These are phyloP conservation scores for Drosophila setifemur DNA, from an alignment of 1,140 invertebrate species.

Conservation along the genomic window DNA sequence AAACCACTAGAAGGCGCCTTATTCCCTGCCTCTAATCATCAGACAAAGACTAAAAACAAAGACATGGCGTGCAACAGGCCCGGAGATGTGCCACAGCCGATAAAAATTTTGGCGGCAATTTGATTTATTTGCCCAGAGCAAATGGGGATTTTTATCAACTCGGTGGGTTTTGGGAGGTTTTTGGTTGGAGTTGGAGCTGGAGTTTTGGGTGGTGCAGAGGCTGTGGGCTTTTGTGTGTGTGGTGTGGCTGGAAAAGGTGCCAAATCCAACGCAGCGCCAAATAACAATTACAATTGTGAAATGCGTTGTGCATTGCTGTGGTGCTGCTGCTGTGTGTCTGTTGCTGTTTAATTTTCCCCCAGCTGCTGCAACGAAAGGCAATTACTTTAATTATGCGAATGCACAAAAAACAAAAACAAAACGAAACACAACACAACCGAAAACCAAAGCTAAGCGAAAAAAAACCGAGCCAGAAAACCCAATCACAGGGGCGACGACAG, in stretches of 20 bases:
- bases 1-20: not conserved
- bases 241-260: slow-evolving; percentile 20
- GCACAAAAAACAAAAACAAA: slow-evolving; percentile 31
- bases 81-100: slow-evolving; percentile 22
- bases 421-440: slow-evolving; percentile 40
- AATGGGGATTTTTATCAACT: slow-evolving; percentile 34
- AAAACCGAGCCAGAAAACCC: slow-evolving; percentile 5
- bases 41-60: slow-evolving; percentile 1
- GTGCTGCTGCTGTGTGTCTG: slow-evolving; percentile 18
- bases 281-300: slow-evolving; percentile 58
- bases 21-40: slow-evolving; percentile 19
- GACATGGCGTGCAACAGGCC: slow-evolving; percentile 5
- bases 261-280: slow-evolving; percentile 39
- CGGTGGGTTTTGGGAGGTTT: not conserved
- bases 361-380: slow-evolving; percentile 60
- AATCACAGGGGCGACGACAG: not conserved
- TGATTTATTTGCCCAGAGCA: slow-evolving; percentile 38
- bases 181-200: not conserved
- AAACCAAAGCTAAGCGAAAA: slow-evolving; percentile 4
- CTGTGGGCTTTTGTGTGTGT: too few relatives aligned
- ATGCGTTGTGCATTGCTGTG: slow-evolving; percentile 41
- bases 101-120: slow-evolving; percentile 38
- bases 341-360: slow-evolving; percentile 49
- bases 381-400: slow-evolving; percentile 65
- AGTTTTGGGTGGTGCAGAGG: not conserved